phyloP scores from a whole-genome alignment of 2,888 invertebrate genomes.

The Anarsia innoxiella region DNA sequence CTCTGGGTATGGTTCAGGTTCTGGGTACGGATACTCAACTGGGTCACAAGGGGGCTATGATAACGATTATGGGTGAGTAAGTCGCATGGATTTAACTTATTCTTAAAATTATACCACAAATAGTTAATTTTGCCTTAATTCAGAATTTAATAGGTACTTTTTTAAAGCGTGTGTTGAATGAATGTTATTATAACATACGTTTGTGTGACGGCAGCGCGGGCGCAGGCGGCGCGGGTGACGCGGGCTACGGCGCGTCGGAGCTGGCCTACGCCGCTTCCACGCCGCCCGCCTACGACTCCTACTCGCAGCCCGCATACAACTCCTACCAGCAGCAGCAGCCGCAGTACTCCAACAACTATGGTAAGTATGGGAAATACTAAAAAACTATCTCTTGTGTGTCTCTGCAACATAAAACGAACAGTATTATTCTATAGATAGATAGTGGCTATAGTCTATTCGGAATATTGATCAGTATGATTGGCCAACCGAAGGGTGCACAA shows the following conservation, averaged over 20 bases:
- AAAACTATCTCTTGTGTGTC: no score
- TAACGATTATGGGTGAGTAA: constrained; percentile 57
- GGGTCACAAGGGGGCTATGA: constrained; percentile 51
- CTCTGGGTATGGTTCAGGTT: constrained; percentile 41
- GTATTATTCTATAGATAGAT: no score
- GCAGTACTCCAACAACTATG: constrained; percentile 57
- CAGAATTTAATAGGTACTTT: no score
- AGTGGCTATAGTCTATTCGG: no score
- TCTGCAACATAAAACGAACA: no score
- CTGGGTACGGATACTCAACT: constrained; percentile 58
- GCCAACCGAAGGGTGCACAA: no score
- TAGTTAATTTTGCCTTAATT: no score
- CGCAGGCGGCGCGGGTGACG: constrained; percentile 55
- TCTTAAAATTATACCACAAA: no score
- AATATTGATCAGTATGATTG: no score
- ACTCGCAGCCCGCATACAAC: constrained; percentile 55
- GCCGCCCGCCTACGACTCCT: constrained; percentile 51
- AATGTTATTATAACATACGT: no score
- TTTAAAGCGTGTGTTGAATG: no score
- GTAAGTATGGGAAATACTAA: constrained; percentile 41
- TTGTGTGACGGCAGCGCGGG: constrained; percentile 15
- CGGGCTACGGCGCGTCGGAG: constrained; percentile 57
- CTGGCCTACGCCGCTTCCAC: constrained; percentile 45
- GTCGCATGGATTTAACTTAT: no score
- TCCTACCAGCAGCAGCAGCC: constrained; percentile 55